A percentile compares a stretch with the other conserved stretches of the same genome.
These are phyloP conservation scores for Synergus laeviventris DNA, from an alignment of 2,888 invertebrate genomes.

Conservation along the genomic window DNA sequence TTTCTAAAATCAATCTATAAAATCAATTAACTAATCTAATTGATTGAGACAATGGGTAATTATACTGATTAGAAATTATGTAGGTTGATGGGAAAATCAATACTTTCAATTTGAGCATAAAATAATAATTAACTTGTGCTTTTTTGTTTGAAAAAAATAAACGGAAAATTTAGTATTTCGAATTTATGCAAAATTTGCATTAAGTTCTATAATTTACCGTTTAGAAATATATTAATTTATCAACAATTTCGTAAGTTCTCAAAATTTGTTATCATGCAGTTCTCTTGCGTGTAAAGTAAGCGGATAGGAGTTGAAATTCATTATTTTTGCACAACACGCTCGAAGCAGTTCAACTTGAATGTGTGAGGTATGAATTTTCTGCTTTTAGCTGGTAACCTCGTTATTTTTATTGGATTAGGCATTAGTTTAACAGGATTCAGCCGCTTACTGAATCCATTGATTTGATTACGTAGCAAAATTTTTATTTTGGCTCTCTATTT, in stretches of 20 bases:
- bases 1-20: background rate
- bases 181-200: too few species aligned
- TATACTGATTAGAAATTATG: background rate
- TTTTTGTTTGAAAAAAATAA: background rate
- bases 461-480: conserved; percentile 58
- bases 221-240: too few species aligned
- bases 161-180: too few species aligned
- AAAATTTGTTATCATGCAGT: background rate
- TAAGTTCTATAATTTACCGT: too few species aligned
- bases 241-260: background rate
- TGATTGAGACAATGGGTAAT: too few species aligned
- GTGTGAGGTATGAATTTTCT: background rate
- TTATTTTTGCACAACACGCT: background rate
- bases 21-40: too few species aligned
- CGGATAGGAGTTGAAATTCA: background rate
- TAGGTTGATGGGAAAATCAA: too few species aligned
- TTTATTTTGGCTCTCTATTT: background rate
- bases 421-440: conserved; percentile 59
- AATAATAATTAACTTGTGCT: background rate
- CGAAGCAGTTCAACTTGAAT: background rate
- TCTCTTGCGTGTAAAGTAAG: background rate
- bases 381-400: conserved; percentile 56
- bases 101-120: too few species aligned
- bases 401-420: conserved; percentile 63
- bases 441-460: conserved; percentile 45